phyloP scores from a whole-genome alignment of 2,113 vertebrate genomes.

The Arizona elegans region DNA sequence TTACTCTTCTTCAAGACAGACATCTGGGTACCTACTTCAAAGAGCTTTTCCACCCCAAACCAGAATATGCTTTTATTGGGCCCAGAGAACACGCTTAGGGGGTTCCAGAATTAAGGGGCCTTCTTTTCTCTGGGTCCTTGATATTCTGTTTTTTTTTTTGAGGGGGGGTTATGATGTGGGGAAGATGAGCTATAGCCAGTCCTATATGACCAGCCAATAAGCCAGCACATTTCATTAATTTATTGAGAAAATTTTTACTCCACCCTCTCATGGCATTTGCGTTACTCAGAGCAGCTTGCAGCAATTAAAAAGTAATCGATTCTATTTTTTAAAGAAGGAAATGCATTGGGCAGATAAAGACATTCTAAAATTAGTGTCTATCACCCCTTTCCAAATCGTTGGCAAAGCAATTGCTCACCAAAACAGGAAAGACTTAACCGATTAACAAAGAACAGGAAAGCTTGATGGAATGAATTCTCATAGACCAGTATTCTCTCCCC shows the following conservation, averaged over 20 bases:
- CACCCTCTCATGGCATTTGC: background rate
- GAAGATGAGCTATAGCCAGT: background rate
- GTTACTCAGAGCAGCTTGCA: background rate
- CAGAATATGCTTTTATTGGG: background rate
- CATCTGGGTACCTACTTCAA: background rate
- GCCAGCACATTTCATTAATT: background rate
- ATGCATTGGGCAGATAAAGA: background rate
- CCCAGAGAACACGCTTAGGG: background rate
- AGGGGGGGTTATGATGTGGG: background rate
- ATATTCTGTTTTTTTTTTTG: background rate
- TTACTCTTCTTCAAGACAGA: background rate
- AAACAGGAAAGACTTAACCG: background rate
- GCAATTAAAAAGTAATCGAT: background rate
- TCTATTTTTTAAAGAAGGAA: background rate
- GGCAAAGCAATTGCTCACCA: background rate
- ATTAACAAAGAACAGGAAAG: background rate
- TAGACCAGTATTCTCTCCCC: background rate
- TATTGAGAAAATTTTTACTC: background rate
- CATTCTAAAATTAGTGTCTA: background rate
- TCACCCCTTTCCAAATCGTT: background rate
- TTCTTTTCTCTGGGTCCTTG: background rate
- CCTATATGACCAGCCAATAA: background rate
- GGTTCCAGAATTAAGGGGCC: background rate
- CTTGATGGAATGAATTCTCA: background rate
- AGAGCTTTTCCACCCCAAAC: background rate